phyloP scores from a whole-genome alignment of 2,888 invertebrate genomes.

The Muschampia plurimacula region DNA sequence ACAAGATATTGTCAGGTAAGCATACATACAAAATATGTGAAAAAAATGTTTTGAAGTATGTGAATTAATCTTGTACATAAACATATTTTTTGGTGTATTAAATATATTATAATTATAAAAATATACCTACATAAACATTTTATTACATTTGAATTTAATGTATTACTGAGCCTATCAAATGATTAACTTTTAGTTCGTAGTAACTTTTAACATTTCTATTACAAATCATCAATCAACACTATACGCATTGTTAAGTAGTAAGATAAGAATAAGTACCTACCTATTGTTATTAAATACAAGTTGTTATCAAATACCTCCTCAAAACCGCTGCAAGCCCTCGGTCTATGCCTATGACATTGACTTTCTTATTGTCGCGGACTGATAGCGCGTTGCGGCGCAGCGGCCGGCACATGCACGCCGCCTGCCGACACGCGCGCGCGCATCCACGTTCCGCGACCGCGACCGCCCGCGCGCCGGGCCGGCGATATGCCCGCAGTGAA shows the following conservation, averaged over 20 bases:
- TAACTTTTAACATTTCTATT: not conserved
- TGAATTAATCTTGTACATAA: no score
- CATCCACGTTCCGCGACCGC: constrained; percentile 74
- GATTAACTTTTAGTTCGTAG: not conserved
- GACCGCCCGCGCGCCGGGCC: constrained; percentile 74
- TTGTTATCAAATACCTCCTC: constrained; percentile 3
- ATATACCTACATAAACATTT: no score
- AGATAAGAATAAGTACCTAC: not conserved
- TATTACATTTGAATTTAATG: no score
- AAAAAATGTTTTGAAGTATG: no score
- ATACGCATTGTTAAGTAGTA: constrained; percentile 1
- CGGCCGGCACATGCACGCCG: constrained; percentile 74
- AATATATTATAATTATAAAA: no score
- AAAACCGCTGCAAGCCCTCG: constrained; percentile 50
- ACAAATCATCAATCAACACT: not conserved
- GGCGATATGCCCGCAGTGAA: constrained; percentile 85
- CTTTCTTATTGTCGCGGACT: constrained; percentile 75
- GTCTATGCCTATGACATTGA: constrained; percentile 69
- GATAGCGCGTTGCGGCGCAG: constrained; percentile 60
- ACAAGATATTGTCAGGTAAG: no score
- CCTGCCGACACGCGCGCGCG: constrained; percentile 80
- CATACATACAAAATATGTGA: no score
- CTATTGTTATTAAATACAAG: not conserved
- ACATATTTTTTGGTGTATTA: no score
- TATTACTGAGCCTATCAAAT: no score